Evolutionary conservation across 2,888 invertebrate genomes (phyloP).

Genomic region (Spisula solida): DNA sequence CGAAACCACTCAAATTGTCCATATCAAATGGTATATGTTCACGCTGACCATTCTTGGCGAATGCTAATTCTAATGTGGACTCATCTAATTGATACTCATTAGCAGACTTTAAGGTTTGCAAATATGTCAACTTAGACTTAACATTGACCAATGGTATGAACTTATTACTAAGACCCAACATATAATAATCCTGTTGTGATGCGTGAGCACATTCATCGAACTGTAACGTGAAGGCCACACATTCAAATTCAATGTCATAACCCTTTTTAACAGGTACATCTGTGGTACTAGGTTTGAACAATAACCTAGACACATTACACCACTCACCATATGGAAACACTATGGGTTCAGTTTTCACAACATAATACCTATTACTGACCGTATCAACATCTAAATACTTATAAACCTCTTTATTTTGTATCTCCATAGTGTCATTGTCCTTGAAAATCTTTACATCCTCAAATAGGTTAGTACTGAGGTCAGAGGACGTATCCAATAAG

Average conservation of each 20-base stretch:
- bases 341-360: background rate
- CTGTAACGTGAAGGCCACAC: background rate
- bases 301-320: background rate
- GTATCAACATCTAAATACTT: constrained; percentile 9
- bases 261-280: background rate
- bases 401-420: background rate
- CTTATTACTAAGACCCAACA: background rate
- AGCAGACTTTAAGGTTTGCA: background rate
- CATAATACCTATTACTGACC: background rate
- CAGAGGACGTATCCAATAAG: background rate
- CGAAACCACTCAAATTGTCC: background rate
- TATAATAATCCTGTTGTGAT: background rate
- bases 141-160: background rate
- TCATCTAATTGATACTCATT: background rate
- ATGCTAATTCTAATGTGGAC: background rate
- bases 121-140: background rate
- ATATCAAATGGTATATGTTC: background rate
- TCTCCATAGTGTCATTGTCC: background rate
- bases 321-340: background rate
- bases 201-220: background rate
- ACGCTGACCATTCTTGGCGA: background rate
- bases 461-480: background rate
- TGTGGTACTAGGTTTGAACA: background rate
- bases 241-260: background rate
- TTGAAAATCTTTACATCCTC: constrained; percentile 2